Evolutionary conservation across 1,140 invertebrate species (phyloP), one percentile per base, ranked within the genome.

Genomic region (Dendrolimus punctatus): DNA sequence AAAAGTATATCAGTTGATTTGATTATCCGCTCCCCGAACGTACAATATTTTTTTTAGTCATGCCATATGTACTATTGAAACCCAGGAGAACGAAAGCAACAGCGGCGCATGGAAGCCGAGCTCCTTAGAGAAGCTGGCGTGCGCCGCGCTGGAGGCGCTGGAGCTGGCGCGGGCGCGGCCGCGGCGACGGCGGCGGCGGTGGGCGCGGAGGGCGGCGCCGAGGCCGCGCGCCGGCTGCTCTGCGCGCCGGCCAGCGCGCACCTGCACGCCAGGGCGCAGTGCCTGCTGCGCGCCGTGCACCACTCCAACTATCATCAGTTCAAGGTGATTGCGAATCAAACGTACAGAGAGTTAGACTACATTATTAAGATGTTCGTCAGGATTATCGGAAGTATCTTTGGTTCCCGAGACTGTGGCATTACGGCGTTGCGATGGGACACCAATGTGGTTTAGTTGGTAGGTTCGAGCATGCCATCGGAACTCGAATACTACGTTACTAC

Each of bases 291-390:
- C 4, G 92, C 95, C 0, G 81, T 99, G 5, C 93, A 97, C 69
- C 93, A 91, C 8, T 91, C 91, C 40, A 78, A 90, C 38, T 98
- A 98, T 83, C 95, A 98, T 76, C 91, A 91, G 61, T 96, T 96
- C 72, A 98, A 96, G 88, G 92, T 91, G 38, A 36, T 39, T 9
- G 5, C 9, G 45, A 23, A 6, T 8, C n/a, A 0, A 1, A 23
- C 10, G n/a, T 9, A 23, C 23, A 1, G 3, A 23, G 23, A 23
- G 23, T 23, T 23, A 23, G 23, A 23, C 23, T 1, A 23, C 1
- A 2, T 23, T 3, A 23, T 23, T 23, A 23, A 23, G 3, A 23
- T 23, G 23, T 23, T 3, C 23, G 23, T 23, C 23, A 23, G 23
- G 23, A 2, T 23, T 23, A 3, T 23, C 23, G 23, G 23, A 23